These are phyloP conservation scores for Tolypeutes matacus DNA, from an alignment of 2,797 vertebrate species.

Conservation along the genomic window DNA sequence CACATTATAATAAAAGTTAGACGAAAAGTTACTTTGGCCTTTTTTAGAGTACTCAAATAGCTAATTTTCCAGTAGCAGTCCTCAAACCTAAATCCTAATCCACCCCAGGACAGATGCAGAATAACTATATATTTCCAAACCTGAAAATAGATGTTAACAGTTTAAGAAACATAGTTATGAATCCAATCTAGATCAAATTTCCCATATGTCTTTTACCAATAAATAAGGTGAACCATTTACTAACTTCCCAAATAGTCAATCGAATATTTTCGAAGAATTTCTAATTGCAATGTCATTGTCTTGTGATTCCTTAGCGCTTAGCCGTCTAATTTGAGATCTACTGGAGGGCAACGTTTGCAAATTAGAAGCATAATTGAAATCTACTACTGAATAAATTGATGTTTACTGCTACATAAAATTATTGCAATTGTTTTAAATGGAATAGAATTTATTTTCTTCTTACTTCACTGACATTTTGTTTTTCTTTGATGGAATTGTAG, in stretches of 20 bases:
- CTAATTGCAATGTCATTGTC: slow-evolving; percentile 79
- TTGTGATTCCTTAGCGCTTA: slow-evolving; percentile 76
- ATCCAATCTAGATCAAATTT: slow-evolving; percentile 69
- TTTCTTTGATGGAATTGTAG: slow-evolving; percentile 56
- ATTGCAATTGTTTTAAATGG: slow-evolving; percentile 78
- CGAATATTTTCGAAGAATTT: slow-evolving; percentile 80
- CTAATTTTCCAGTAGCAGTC: slow-evolving; percentile 51
- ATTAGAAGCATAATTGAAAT: slow-evolving; percentile 83
- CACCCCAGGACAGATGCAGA: slow-evolving; percentile 13
- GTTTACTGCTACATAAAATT: slow-evolving; percentile 79
- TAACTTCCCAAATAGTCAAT: slow-evolving; percentile 71
- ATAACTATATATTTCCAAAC: background rate
- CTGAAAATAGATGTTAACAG: slow-evolving; percentile 8
- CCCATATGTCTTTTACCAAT: slow-evolving; percentile 39
- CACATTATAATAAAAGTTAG: slow-evolving; percentile 51
- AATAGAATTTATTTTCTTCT: slow-evolving; percentile 69
- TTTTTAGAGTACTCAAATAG: slow-evolving; percentile 12
- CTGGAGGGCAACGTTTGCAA: slow-evolving; percentile 77
- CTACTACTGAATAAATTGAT: slow-evolving; percentile 77
- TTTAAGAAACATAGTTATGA: slow-evolving; percentile 48
- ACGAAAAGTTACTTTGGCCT: background rate
- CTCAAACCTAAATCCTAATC: slow-evolving; percentile 22
- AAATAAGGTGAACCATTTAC: slow-evolving; percentile 61
- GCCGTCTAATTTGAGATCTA: slow-evolving; percentile 78
- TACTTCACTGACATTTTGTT: slow-evolving; percentile 48